Evolutionary conservation across 1,140 invertebrate genomes (phyloP).

Genomic region (Trichonephila clavata): DNA sequence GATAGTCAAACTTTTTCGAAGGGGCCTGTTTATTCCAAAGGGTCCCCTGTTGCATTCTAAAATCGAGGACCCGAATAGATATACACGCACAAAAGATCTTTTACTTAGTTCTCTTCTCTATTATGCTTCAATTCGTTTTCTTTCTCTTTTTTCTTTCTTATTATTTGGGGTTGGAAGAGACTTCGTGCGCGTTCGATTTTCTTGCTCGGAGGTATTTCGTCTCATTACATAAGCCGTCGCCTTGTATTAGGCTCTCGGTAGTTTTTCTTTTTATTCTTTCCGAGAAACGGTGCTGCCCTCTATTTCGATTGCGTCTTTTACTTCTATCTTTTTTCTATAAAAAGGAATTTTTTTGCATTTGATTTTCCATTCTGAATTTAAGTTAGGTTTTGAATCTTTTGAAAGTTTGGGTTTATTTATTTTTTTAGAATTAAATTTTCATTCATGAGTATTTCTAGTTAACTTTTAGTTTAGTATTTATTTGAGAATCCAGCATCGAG

Average conservation of each 20-base stretch:
- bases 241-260: constrained; percentile 48
- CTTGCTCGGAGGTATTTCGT: constrained; percentile 55
- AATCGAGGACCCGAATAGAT: constrained; percentile 34
- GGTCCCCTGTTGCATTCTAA: constrained; percentile 76
- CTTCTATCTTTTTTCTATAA: not conserved
- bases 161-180: constrained; percentile 16
- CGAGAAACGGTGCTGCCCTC: constrained; percentile 2
- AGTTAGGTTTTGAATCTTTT: not conserved
- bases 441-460: too few relatives aligned
- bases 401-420: not conserved
- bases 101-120: constrained; percentile 69
- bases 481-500: too few relatives aligned
- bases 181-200: constrained; percentile 54
- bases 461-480: too few relatives aligned
- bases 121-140: constrained; percentile 70
- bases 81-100: constrained; percentile 21
- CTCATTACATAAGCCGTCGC: constrained; percentile 75
- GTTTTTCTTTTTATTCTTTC: constrained; percentile 33
- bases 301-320: not conserved
- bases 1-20: constrained; percentile 75
- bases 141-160: not conserved
- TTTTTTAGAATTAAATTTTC: not conserved
- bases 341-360: not conserved
- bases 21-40: constrained; percentile 76
- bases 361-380: not conserved